phyloP scores from a whole-genome alignment of 2,888 invertebrate genomes.

The Cheilosia impressa region DNA sequence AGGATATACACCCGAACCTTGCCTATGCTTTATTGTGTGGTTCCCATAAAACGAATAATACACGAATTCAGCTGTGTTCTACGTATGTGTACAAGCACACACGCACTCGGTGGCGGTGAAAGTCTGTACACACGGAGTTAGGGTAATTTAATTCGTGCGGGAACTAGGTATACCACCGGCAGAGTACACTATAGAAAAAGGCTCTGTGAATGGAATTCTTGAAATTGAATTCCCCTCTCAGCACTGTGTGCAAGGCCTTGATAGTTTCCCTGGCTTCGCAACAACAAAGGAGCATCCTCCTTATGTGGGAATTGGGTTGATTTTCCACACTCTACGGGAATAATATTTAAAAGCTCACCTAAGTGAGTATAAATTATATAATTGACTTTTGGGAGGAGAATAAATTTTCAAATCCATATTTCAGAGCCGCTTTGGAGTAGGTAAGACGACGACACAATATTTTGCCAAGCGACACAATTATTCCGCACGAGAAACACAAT shows the following conservation, averaged over 20 bases:
- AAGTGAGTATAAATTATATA: conserved; percentile 35
- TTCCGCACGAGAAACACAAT: conserved; percentile 46
- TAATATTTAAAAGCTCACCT: conserved; percentile 8
- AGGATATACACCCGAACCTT: conserved; percentile 59
- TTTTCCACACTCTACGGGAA: background rate
- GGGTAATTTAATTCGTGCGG: conserved; percentile 69
- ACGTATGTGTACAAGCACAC: background rate
- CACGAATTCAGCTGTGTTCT: conserved; percentile 31
- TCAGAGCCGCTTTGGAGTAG: background rate
- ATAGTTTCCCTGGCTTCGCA: background rate
- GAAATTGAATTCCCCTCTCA: conserved; percentile 34
- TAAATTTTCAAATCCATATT: no score
- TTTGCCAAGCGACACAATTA: conserved; percentile 32
- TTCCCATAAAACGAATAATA: conserved; percentile 39
- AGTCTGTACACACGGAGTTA: background rate
- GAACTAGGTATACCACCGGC: conserved; percentile 23
- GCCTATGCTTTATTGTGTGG: conserved; percentile 29
- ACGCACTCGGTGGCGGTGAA: conserved; percentile 11
- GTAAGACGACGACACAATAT: background rate
- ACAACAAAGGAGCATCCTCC: conserved; percentile 23
- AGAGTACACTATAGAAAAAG: conserved; percentile 16
- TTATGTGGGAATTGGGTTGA: conserved; percentile 31
- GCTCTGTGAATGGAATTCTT: conserved; percentile 48
- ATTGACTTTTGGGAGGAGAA: conserved; percentile 37
- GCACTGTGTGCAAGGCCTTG: background rate